Conservation (phyloP, 2,888 invertebrate species). For the Trachelus iudaicus region DNA sequence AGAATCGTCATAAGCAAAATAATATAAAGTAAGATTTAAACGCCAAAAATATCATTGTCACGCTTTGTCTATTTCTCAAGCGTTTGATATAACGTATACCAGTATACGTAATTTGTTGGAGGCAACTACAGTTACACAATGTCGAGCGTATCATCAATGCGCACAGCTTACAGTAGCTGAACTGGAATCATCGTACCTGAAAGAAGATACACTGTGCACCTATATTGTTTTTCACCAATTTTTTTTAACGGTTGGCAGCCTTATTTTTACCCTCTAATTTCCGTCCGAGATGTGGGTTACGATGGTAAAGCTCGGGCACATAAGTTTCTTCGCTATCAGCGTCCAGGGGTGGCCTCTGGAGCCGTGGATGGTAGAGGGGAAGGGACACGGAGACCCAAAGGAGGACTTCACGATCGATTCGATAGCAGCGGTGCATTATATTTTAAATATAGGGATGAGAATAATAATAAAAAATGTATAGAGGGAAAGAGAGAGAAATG, state of each 20-base stretch:
- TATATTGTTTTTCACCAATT: not conserved
- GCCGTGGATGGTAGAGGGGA: not conserved
- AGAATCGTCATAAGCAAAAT: too few relatives aligned
- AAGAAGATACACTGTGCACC: not conserved
- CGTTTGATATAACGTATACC: too few relatives aligned
- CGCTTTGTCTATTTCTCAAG: not conserved
- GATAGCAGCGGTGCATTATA: not conserved
- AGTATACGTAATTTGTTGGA: too few relatives aligned
- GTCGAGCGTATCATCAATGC: too few relatives aligned
- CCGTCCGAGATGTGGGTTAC: slow-evolving; percentile 28
- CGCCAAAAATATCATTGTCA: not conserved
- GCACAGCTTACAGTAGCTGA: not conserved
- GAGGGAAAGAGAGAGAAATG: not conserved
- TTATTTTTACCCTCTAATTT: slow-evolving; percentile 23
- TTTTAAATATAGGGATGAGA: not conserved
- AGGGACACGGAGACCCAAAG: not conserved
- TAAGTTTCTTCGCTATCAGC: slow-evolving; percentile 25
- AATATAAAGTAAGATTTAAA: not conserved
- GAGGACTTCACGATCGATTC: not conserved
- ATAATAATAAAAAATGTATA: not conserved
- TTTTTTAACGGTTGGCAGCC: not conserved
- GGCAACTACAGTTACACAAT: too few relatives aligned
- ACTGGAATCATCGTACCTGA: not conserved
- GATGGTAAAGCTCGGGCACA: slow-evolving; percentile 24
- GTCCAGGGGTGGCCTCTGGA: not conserved